These are phyloP conservation scores for Trididemnum clinides DNA, from an alignment of 23 tunicate genomes.

Conservation along the genomic window DNA sequence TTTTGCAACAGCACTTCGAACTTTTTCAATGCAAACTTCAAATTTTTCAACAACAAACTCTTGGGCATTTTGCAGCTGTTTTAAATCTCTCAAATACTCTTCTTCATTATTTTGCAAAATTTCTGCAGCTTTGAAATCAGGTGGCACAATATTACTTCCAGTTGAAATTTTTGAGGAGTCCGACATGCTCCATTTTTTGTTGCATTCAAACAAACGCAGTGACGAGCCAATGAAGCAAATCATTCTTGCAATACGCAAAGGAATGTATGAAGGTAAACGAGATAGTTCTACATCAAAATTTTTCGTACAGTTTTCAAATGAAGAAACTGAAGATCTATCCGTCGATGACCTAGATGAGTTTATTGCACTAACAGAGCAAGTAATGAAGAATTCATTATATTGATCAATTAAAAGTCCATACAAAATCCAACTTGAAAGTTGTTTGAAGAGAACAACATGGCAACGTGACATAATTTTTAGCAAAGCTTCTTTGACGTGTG, in stretches of 20 bases:
- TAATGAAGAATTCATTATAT: conserved; percentile 75
- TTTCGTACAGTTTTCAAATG: conserved; percentile 1
- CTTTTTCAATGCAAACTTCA: conserved; percentile 71
- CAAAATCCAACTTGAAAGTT: conserved; percentile 75
- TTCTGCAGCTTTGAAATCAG: conserved; percentile 28
- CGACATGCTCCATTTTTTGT: too few relatives aligned
- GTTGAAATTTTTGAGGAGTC: too few relatives aligned
- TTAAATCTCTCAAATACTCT: conserved; percentile 59
- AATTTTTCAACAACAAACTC: conserved; percentile 72
- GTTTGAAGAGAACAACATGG: conserved; percentile 77
- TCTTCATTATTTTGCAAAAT: conserved; percentile 57
- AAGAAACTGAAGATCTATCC: not conserved
- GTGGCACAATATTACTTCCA: not conserved
- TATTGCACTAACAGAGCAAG: not conserved
- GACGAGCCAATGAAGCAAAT: conserved; percentile 92
- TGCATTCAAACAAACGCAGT: conserved; percentile 66
- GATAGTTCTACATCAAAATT: conserved; percentile 47
- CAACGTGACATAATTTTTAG: conserved; percentile 48
- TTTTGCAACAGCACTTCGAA: conserved; percentile 74
- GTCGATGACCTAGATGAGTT: not conserved
- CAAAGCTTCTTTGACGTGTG: conserved; percentile 40
- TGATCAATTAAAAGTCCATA: conserved; percentile 77
- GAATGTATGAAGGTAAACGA: conserved; percentile 67
- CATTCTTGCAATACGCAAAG: conserved; percentile 56
- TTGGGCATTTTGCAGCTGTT: conserved; percentile 50